These are phyloP conservation scores for Chrysomela aeneicollis DNA, from an alignment of 2,888 invertebrate species.

Conservation along the genomic window DNA sequence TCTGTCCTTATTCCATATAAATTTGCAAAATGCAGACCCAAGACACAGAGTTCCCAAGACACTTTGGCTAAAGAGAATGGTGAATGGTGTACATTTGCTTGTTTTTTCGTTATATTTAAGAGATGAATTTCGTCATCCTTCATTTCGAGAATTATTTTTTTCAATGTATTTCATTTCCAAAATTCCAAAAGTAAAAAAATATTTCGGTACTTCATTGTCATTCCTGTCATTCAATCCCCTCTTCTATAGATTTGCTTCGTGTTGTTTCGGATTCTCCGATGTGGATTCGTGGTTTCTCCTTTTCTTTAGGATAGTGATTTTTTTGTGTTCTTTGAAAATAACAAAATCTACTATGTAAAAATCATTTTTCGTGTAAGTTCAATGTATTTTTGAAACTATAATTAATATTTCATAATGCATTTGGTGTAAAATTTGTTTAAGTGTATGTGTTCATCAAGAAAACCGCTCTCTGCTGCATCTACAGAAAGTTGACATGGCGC, in stretches of 20 bases:
- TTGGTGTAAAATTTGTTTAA: conserved; percentile 3
- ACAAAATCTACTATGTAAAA: conserved; percentile 62
- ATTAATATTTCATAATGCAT: neutral
- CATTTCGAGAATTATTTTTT: too few relatives aligned
- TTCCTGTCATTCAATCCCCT: neutral
- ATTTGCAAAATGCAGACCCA: too few relatives aligned
- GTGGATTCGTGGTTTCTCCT: conserved; percentile 50
- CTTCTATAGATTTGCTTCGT: conserved; percentile 15
- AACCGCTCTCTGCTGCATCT: conserved; percentile 13
- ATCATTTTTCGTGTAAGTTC: conserved; percentile 54
- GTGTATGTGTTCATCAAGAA: conserved; percentile 1
- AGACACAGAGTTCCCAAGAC: too few relatives aligned
- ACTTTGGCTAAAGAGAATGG: too few relatives aligned
- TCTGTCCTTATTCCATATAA: too few relatives aligned
- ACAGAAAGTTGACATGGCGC: conserved; percentile 47
- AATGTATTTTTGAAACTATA: neutral
- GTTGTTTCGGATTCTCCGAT: conserved; percentile 24
- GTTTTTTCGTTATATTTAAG: too few relatives aligned
- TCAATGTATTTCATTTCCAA: too few relatives aligned
- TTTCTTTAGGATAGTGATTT: conserved; percentile 56
- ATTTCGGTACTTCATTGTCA: too few relatives aligned
- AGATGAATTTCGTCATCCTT: too few relatives aligned
- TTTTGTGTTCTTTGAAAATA: conserved; percentile 64
- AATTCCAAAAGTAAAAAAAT: too few relatives aligned
- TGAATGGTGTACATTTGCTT: too few relatives aligned